Base-by-base conservation (phyloP, 1,140 invertebrate genomes). In the Tetraneura akinire region DNA sequence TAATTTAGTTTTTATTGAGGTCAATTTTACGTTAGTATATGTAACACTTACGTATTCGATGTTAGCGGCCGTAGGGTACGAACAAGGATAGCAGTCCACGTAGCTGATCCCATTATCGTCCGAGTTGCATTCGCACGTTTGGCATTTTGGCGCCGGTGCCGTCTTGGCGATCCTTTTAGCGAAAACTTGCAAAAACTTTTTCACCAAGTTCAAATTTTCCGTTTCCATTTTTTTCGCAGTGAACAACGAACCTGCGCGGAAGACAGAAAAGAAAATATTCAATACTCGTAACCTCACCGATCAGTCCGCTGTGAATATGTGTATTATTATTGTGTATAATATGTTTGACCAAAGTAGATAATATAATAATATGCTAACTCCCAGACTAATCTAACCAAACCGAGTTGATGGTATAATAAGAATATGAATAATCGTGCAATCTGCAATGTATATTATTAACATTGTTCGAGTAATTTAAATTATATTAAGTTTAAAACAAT, bases 91-190 rank as follows among this genome's bases (percentile, higher is more conserved):
- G 81, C 90, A 91, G 80, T 90, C 89, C 86, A 91, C 88, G 84
- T 88, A 89, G 1, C 90, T 89, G 14, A 90, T 85, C 1, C 91
- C 91, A 23, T 89, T 88, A 68, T 91, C 89, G 81, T 89, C 87
- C 3, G 90, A 88, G 5, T 89, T 89, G 84, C 93, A 95, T 83
- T 92, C 91, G 84, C 93, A 95, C 9, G 88, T 87, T 83, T 93
- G 91, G 82, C 92, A 93, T 11, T 85, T 81, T 47, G 86, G 87
- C 0, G 91, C 89, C n/a, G 84, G 80, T 3, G 91, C 91, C 13
- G 89, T 89, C 21, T 88, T 82, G 0, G 90, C 91, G 0, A 94
- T 85, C 49, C 91, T 87, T 78, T 91, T 90, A 1, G 90, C 88
- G 80, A 94, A 92, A 0, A 93, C 91, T 32, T 86, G 89, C 1